Evolutionary conservation across 2,113 vertebrate genomes (phyloP).

Genomic region (Sturnus vulgaris): DNA sequence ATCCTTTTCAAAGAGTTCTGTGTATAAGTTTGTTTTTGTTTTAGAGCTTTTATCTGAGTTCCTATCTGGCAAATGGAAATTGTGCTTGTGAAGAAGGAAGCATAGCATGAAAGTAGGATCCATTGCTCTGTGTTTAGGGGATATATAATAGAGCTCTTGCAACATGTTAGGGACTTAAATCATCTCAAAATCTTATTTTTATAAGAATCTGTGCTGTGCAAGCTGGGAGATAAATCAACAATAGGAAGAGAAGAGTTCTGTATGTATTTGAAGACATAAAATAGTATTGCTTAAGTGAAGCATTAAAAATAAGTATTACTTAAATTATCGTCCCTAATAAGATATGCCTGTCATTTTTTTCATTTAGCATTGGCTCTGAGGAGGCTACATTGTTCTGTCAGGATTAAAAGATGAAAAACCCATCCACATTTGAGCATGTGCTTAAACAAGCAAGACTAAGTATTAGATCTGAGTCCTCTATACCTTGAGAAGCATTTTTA

Average conservation of each 20-base stretch:
- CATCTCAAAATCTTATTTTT: slow-evolving; percentile 34
- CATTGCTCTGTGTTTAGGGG: neutral
- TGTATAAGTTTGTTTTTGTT: neutral
- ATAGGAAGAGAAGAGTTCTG: neutral
- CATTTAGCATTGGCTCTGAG: slow-evolving; percentile 8
- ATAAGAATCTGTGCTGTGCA: neutral
- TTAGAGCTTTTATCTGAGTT: slow-evolving; percentile 35
- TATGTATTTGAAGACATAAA: slow-evolving; percentile 24
- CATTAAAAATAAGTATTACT: slow-evolving; percentile 54
- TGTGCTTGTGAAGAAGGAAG: slow-evolving; percentile 15
- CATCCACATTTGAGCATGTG: slow-evolving; percentile 46
- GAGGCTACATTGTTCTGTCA: slow-evolving; percentile 37
- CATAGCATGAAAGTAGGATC: slow-evolving; percentile 33
- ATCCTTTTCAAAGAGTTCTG: neutral
- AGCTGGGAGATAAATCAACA: slow-evolving; percentile 9
- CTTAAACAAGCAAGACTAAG: slow-evolving; percentile 69
- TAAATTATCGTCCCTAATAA: slow-evolving; percentile 55
- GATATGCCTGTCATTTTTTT: slow-evolving; percentile 32
- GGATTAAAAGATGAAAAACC: slow-evolving; percentile 57
- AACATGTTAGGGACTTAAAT: slow-evolving; percentile 2
- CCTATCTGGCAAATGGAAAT: slow-evolving; percentile 44
- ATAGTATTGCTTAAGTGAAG: slow-evolving; percentile 46
- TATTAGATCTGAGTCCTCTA: slow-evolving; percentile 65
- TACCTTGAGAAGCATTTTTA: slow-evolving; percentile 66
- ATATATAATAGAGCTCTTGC: slow-evolving; percentile 23